Conservation (phyloP, 2,113 vertebrate species). For the Phocoena sinus region DNA sequence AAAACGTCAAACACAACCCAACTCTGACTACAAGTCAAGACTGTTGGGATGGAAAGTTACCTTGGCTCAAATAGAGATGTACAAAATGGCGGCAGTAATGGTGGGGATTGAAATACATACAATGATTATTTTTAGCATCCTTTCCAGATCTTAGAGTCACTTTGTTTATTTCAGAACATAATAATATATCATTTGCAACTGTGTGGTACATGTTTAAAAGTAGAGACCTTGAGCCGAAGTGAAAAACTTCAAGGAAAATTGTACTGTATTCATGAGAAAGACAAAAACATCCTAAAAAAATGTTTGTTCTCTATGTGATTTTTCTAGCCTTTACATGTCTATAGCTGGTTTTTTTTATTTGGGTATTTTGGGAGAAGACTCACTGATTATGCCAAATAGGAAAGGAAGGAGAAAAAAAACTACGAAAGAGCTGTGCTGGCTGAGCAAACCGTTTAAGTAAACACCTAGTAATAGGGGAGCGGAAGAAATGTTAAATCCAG, state of each 20-base stretch:
- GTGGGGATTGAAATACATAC: too few relatives aligned
- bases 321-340: not conserved
- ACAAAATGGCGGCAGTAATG: not conserved
- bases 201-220: not conserved
- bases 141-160: not conserved
- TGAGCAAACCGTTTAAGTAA: not conserved
- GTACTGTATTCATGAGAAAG: not conserved
- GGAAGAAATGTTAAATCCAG: not conserved
- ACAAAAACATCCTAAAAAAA: not conserved
- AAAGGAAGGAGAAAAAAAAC: not conserved
- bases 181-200: not conserved
- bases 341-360: not conserved
- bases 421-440: not conserved
- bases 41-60: not conserved
- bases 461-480: not conserved
- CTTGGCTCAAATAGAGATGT: not conserved
- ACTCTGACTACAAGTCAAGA: not conserved
- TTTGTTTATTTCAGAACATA: not conserved
- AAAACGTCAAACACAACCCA: not conserved
- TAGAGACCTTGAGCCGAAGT: not conserved
- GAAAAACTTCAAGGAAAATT: not conserved
- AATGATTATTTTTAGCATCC: not conserved
- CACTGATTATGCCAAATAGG: not conserved
- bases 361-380: not conserved
- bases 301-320: not conserved